Conservation (phyloP, 2,113 vertebrate genomes). For the Platycercus adscitus region DNA sequence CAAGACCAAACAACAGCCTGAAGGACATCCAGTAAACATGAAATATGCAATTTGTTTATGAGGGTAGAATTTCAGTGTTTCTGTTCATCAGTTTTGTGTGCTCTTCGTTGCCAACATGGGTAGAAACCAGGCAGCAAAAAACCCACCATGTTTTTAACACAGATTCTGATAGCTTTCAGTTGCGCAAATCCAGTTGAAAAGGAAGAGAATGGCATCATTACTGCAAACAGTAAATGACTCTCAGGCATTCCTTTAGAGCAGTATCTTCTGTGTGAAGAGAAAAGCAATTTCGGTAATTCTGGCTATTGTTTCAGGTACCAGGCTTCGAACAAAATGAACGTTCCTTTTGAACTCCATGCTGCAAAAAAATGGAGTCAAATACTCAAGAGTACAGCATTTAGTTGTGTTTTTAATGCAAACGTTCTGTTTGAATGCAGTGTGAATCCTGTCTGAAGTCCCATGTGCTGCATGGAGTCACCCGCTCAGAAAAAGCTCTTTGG, state of each 20-base stretch:
- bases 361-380: neutral
- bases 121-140: neutral
- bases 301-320: neutral
- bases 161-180: neutral
- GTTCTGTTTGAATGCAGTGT: conserved; percentile 44
- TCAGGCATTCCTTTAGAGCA: neutral
- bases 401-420: conserved; percentile 12
- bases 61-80: neutral
- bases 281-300: neutral
- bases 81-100: neutral
- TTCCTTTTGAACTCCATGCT: neutral
- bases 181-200: neutral
- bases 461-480: neutral
- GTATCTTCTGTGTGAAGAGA: neutral
- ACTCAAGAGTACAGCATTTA: neutral
- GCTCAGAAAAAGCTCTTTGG: conserved; percentile 12
- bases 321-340: neutral
- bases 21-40: neutral
- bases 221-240: neutral
- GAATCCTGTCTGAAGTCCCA: conserved; percentile 10
- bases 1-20: neutral
- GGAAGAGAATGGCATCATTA: neutral
- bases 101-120: neutral
- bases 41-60: neutral
- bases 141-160: neutral